Conservation (phyloP, 2,113 vertebrate genomes). For the Cephalopterus ornatus region DNA sequence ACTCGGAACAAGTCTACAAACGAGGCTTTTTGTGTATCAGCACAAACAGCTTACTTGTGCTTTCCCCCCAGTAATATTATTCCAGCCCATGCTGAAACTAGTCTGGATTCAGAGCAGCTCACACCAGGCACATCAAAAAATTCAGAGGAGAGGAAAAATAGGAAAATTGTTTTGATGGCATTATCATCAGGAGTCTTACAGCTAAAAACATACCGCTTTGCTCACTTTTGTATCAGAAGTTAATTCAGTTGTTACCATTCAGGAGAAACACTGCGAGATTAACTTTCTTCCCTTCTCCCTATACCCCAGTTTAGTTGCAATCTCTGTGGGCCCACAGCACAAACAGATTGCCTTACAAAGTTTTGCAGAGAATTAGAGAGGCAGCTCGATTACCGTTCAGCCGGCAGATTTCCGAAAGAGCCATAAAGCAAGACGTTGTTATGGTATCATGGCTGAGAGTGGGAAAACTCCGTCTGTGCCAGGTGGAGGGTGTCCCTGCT, state of each 20-base stretch:
- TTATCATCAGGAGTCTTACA: neutral
- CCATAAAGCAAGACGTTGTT: fast-evolving
- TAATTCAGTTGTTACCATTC: neutral
- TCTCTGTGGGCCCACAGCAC: neutral
- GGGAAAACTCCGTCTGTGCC: fast-evolving
- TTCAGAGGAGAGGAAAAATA: neutral
- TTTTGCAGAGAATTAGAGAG: neutral
- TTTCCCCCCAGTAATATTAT: neutral
- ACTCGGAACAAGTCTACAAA: neutral
- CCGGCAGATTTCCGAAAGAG: neutral
- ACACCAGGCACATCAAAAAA: neutral
- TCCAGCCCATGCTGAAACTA: neutral
- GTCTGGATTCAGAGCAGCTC: neutral
- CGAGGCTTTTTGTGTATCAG: neutral
- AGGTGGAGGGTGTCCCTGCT: fast-evolving
- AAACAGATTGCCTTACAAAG: neutral
- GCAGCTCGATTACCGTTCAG: neutral
- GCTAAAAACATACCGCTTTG: neutral
- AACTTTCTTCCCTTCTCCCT: neutral
- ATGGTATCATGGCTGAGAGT: fast-evolving
- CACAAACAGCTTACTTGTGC: neutral
- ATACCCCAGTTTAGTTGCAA: fast-evolving
- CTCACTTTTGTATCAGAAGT: neutral
- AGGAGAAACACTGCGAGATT: neutral
- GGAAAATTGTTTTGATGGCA: neutral